These are phyloP conservation scores for Acropternis orthonyx DNA, from an alignment of 2,797 vertebrate species.

Conservation along the genomic window DNA sequence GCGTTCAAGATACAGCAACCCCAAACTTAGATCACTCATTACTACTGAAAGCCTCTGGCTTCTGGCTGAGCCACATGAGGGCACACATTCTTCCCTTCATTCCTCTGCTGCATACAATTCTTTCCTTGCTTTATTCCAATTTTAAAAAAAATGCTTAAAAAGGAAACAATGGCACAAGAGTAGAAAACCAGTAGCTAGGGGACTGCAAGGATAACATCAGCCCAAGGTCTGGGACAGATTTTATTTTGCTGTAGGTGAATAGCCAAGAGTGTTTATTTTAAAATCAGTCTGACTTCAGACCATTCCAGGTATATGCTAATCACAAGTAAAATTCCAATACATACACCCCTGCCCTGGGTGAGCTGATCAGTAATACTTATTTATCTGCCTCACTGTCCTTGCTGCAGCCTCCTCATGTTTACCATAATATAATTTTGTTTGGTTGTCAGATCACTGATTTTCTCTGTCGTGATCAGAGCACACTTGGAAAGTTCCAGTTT, in stretches of 20 bases:
- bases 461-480: neutral
- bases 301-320: neutral
- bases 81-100: neutral
- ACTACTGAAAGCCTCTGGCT: neutral
- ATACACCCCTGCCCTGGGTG: neutral
- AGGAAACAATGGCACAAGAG: neutral
- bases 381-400: neutral
- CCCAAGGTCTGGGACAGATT: neutral
- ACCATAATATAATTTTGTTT: neutral
- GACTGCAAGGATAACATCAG: neutral
- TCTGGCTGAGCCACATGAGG: neutral
- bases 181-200: neutral
- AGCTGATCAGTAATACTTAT: neutral
- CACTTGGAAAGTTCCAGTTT: neutral
- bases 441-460: slow-evolving; percentile 26
- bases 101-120: neutral
- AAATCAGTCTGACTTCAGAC: neutral
- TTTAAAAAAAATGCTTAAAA: neutral
- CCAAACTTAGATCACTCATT: neutral
- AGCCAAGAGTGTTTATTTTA: neutral
- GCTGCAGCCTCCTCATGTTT: neutral
- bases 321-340: neutral
- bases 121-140: neutral
- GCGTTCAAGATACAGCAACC: neutral
- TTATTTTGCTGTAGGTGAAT: neutral